Percentiles rank a stretch among this genome's conserved stretches.
Evolutionary conservation across 2,888 invertebrate species (phyloP).

Genomic region (Melinaea marsaeus): DNA sequence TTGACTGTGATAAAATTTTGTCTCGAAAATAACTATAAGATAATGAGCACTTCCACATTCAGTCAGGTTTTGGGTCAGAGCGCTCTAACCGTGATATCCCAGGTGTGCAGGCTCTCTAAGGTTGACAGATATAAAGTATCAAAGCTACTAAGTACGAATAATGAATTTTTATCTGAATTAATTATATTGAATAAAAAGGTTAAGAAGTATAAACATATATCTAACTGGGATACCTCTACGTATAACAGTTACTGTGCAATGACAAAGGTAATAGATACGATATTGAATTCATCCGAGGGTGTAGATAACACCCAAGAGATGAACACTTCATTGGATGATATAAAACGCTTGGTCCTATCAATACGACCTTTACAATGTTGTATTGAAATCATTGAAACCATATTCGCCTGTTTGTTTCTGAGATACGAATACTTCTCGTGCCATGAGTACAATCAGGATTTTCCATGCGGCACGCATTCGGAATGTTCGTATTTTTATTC

Average conservation of each 20-base stretch:
- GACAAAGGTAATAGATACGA: constrained; percentile 69
- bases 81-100: constrained; percentile 72
- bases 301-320: constrained; percentile 55
- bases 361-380: constrained; percentile 69
- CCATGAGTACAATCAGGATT: constrained; percentile 69
- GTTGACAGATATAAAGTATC: constrained; percentile 74
- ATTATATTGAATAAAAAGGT: constrained; percentile 39
- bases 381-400: constrained; percentile 83
- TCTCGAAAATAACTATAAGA: constrained; percentile 70
- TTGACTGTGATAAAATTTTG: constrained; percentile 72
- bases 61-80: constrained; percentile 68
- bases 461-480: constrained; percentile 65
- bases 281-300: constrained; percentile 60
- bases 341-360: constrained; percentile 67
- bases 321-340: constrained; percentile 63
- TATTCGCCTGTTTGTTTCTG: constrained; percentile 84
- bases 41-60: constrained; percentile 71
- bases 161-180: constrained; percentile 64
- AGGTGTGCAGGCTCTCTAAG: constrained; percentile 69
- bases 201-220: constrained; percentile 40
- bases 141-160: constrained; percentile 65
- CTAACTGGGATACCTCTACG: constrained; percentile 69
- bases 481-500: constrained; percentile 74
- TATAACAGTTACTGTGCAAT: constrained; percentile 75
- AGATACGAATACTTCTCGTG: constrained; percentile 79